Base-by-base conservation (phyloP, 2,888 invertebrate genomes). In the Xestia sexstrigata region DNA sequence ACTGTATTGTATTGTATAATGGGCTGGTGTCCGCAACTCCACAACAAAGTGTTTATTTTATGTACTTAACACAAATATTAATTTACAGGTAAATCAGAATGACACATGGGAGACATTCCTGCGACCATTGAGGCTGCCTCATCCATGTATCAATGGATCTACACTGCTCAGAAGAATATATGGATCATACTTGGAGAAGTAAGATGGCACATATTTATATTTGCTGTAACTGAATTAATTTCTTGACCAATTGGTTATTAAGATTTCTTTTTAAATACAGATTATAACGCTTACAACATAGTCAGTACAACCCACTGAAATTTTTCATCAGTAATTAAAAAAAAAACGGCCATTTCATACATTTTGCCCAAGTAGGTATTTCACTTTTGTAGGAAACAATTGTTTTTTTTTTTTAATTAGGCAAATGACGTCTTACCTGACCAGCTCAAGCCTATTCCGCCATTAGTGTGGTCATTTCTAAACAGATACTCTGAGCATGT, bases 71-170 rank as follows among this genome's bases (percentile, higher is more conserved):
- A 20, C 2, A n/a, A 45, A 13, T 35, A 30, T 70, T 67, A 0
- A 15, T 49, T 81, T 75, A 39, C 95, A 99, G 99, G 98, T 99
- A 68, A 99, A 99, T 94, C 98, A 98, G 89, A 98, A 98, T 90
- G 98, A 99, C 92, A 98, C 98, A 85, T 99, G 99, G 99, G 98
- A 98, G 87, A 97, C 98, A 82, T 97, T 99, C 85, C 96, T 98
- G 91, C 97, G 98, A 81, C 97, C 98, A 83, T 97, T 99, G 90
- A 97, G 97, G 81, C 94, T 99, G 79, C 98, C 99, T 39, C 97
- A 97, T 89, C 98, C 98, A 79, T 99, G 99, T 95, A 98, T 99
- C 75, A 99, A 99, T 97, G 99, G 98, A 74, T 96, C 96, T 5
- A 96, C 96, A 66, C 83, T 96, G 62, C 91, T 96, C 8, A 89